These are phyloP conservation scores for Limanda limanda DNA, from an alignment of 2,113 vertebrate species.

Conservation along the genomic window DNA sequence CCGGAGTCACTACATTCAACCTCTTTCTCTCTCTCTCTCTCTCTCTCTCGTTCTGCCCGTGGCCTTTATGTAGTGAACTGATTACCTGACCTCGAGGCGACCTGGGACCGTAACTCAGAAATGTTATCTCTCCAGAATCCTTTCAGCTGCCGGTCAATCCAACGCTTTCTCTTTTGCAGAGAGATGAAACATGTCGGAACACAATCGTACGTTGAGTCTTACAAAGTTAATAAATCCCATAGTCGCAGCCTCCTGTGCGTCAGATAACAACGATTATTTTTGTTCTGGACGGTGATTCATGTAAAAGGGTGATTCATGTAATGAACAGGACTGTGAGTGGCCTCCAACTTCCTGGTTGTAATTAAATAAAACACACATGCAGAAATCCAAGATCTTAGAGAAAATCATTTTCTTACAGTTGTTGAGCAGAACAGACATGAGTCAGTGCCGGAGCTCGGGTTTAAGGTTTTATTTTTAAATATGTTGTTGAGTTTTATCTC, in stretches of 20 bases:
- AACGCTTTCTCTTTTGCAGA: conserved; percentile 13
- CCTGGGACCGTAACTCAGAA: conserved; percentile 25
- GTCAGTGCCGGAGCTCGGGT: not conserved
- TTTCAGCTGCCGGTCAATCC: too few species aligned
- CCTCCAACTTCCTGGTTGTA: conserved; percentile 11
- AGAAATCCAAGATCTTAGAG: not conserved
- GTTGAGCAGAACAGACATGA: too few species aligned
- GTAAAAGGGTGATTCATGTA: conserved; percentile 15
- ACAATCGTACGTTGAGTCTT: conserved; percentile 6
- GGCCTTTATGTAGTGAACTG: conserved; percentile 29
- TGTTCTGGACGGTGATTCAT: conserved; percentile 10
- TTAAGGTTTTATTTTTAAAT: not conserved
- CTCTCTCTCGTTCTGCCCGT: not conserved
- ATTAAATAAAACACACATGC: conserved; percentile 17
- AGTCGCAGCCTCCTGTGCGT: not conserved
- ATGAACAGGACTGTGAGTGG: not conserved
- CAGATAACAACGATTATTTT: not conserved
- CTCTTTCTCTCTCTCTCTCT: not conserved
- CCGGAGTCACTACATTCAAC: conserved; percentile 1
- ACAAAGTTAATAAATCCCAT: not conserved
- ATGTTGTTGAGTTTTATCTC: too few species aligned
- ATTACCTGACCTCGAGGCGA: conserved; percentile 39
- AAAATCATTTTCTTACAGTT: too few species aligned
- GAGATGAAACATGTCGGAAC: conserved; percentile 15
- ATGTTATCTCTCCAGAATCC: conserved; percentile 15